These are phyloP conservation scores for Grantiella picta DNA, from an alignment of 2,113 vertebrate genomes.

Conservation along the genomic window DNA sequence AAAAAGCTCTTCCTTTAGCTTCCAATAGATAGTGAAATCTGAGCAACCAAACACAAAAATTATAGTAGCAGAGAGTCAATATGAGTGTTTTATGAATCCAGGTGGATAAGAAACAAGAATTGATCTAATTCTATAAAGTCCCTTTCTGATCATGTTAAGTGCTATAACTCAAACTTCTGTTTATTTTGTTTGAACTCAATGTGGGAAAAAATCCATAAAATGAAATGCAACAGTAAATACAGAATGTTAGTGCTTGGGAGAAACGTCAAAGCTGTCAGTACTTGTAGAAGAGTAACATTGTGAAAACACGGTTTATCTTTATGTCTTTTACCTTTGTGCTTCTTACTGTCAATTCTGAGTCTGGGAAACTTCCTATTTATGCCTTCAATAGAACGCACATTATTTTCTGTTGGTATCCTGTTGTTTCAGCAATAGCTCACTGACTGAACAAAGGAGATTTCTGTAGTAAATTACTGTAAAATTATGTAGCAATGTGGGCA, in stretches of 20 bases:
- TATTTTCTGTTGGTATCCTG: neutral
- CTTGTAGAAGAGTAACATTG: neutral
- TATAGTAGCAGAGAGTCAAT: neutral
- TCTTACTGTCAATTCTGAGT: neutral
- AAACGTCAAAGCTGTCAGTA: neutral
- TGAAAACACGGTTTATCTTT: neutral
- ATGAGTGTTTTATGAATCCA: neutral
- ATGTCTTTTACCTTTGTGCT: neutral
- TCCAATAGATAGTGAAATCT: neutral
- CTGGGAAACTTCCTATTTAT: neutral
- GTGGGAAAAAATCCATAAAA: constrained; percentile 26
- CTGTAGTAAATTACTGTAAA: neutral
- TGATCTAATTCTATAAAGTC: constrained; percentile 1
- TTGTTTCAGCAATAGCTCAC: neutral
- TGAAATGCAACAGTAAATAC: constrained; percentile 30
- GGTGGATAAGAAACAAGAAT: constrained; percentile 12
- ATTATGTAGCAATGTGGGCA: neutral
- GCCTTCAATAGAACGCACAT: neutral
- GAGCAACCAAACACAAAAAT: neutral
- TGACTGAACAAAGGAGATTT: neutral
- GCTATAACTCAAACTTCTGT: constrained; percentile 6
- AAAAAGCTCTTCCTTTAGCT: neutral
- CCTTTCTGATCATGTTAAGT: neutral
- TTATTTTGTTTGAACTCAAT: neutral
- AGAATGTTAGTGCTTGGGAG: neutral